These are phyloP conservation scores for Calliopsis andreniformis DNA, from an alignment of 1,140 invertebrate genomes.

Conservation along the genomic window DNA sequence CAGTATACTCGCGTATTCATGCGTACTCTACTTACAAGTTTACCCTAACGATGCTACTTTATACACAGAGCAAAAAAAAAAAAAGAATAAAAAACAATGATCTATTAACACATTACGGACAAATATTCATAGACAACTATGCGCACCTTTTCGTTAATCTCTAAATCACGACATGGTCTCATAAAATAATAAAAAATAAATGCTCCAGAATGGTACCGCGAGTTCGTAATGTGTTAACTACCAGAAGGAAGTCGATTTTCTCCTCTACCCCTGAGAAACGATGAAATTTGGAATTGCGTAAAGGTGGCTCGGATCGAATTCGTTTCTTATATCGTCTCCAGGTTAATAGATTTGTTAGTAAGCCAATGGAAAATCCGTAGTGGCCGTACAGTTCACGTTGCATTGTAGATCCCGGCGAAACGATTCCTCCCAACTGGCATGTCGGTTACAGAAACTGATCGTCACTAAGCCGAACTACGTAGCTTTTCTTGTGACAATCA, in stretches of 20 bases:
- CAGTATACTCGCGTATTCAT: neutral
- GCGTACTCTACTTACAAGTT: neutral
- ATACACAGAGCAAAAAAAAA: neutral
- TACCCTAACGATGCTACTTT: neutral
- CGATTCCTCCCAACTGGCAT: slow-evolving; percentile 65
- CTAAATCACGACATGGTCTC: neutral
- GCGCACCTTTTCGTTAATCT: no score
- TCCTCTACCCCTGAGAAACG: neutral
- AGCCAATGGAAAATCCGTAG: slow-evolving; percentile 62
- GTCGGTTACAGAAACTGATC: slow-evolving; percentile 75
- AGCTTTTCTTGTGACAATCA: slow-evolving; percentile 80
- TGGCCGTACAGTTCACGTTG: slow-evolving; percentile 61
- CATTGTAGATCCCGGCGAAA: slow-evolving; percentile 57
- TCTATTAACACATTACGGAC: slow-evolving; percentile 40
- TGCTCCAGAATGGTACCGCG: neutral
- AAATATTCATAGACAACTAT: neutral
- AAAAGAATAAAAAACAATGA: neutral
- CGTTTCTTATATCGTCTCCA: slow-evolving; percentile 38
- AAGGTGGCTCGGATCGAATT: slow-evolving; percentile 49
- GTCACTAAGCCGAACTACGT: slow-evolving; percentile 79
- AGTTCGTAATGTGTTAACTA: slow-evolving; percentile 41
- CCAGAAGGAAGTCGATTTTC: neutral
- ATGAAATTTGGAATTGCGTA: slow-evolving; percentile 61
- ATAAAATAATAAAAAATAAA: slow-evolving; percentile 36
- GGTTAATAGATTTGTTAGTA: slow-evolving; percentile 65